Base-by-base conservation (phyloP, 2,113 vertebrate species). In the Odontophorus gujanensis region DNA sequence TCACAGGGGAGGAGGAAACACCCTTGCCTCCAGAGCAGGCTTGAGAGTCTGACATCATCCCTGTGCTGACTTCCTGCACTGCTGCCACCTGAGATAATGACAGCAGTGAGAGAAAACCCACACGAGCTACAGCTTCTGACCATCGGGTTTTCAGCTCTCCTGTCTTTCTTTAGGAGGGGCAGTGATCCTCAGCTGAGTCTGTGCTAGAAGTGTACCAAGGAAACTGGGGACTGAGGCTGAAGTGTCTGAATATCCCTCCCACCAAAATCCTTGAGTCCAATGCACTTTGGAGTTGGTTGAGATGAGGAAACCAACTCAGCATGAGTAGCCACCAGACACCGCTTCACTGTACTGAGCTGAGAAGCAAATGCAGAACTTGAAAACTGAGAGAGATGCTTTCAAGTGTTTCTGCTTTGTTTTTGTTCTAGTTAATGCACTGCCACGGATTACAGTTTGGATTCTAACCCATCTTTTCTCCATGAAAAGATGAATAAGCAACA, bases 331-430 rank as follows among this genome's bases (percentile, higher is more conserved):
- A 2, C 15, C 57, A 50, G 45, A 26, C 2, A 48, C 40, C 57
- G 63, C 53, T 6, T 3, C 53, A 2, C 38, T 50, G 24, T 17
- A 18, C 51, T 63, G 34, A 0, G 0, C 43, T 51, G 12, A 36
- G n/a, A 3, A 78, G 40, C 42, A 50, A 48, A 25, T 0, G 1
- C 9, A 45, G 83, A 84, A 63, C 25, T 38, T 69, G 65, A n/a
- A 77, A 66, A 88, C 9, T 21, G 69, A n/a, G 2, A 74, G 2
- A 9, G 77, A 75, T 25, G 7, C 63, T 90, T 86, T 63, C 13
- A 78, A 22, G 6, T 66, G 47, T 36, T 80, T 85, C 71, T 58
- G 7, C 8, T 59, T 80, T 57, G 14, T 73, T 63, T 79, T 22
- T 4, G 11, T 66, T 48, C 69, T 16, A 78, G 42, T 50, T 83